Evolutionary conservation across 2,797 vertebrate genomes (phyloP), one percentile per base, ranked within the genome.

Genomic region (Scomberomorus guttatus): DNA sequence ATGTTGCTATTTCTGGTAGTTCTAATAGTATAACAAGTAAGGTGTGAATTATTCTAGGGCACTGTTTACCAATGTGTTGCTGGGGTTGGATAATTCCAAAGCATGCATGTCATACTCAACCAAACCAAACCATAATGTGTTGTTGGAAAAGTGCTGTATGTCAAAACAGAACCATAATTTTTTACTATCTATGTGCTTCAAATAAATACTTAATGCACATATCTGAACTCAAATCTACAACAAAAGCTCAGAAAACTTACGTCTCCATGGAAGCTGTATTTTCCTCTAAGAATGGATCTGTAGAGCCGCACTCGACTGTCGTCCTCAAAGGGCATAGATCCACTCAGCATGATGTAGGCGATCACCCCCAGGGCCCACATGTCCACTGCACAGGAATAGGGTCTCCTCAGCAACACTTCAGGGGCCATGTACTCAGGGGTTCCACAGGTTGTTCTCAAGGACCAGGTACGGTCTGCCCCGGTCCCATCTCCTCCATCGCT

Each of bases 331-430:
- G 93, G 92, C 91, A 93, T 82, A 4, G 90, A 92, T 15, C 94
- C 93, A n/a, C 92, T 94, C 60, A 95, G 88, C 70, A 94, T 34
- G 10, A 94, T 83, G 79, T 90, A 94, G 22, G 87, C 17, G 42
- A 95, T 93, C 60, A 94, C 91, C 0, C 94, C 93, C 64, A 92
- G 59, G 7, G 91, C 91, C 95, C 94, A 93, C 88, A 93, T 85
- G 78, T 94, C 94, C 74, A 92, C 92, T 0, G 88, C 86, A 46
- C 85, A 86, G 52, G 80, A 79, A 27, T 84, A 91, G 52, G 82
- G 80, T 68, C 44, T 88, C 62, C 83, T 84, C n/a, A 87, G 75
- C 71, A 94, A 10, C 60, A 93, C 83, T 67, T 95, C 94, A 25
- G 94, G 94, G 54, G 93, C 92, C 78, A 91, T 61, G 77, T 93